Evolutionary conservation across 2,113 vertebrate species (phyloP).

Genomic region (Seriola aureovittata): DNA sequence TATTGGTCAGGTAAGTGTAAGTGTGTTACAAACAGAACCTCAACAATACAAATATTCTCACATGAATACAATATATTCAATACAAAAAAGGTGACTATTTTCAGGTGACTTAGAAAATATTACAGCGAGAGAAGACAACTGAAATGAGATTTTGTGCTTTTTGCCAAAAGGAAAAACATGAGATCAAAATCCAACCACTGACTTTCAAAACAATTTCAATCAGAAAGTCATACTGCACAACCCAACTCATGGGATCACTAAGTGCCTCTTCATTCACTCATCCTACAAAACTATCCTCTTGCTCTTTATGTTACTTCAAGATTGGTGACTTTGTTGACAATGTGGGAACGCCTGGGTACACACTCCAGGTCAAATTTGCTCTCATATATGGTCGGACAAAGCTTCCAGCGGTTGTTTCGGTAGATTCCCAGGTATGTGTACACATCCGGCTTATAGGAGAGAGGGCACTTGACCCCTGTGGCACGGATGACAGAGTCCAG

Average conservation of each 20-base stretch:
- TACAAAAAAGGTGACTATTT: constrained; percentile 5
- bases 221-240: not conserved
- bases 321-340: constrained; percentile 89
- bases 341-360: constrained; percentile 88
- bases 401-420: constrained; percentile 91
- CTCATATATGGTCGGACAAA: constrained; percentile 93
- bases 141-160: constrained; percentile 11
- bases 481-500: constrained; percentile 88
- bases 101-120: constrained; percentile 21
- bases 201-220: not conserved
- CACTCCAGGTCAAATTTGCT: constrained; percentile 92
- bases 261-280: not conserved
- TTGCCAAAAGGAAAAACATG: constrained; percentile 40
- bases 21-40: constrained; percentile 7
- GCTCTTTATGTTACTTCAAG: constrained; percentile 85
- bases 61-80: constrained; percentile 1
- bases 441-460: constrained; percentile 92
- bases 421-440: constrained; percentile 94
- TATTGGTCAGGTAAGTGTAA: not conserved
- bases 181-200: constrained; percentile 9
- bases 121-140: constrained; percentile 5
- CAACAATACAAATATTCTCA: constrained; percentile 18
- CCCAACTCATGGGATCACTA: not conserved
- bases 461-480: constrained; percentile 88
- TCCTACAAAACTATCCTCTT: not conserved